Conservation (phyloP, 2,113 vertebrate species). For the Brachionichthys hirsutus region DNA sequence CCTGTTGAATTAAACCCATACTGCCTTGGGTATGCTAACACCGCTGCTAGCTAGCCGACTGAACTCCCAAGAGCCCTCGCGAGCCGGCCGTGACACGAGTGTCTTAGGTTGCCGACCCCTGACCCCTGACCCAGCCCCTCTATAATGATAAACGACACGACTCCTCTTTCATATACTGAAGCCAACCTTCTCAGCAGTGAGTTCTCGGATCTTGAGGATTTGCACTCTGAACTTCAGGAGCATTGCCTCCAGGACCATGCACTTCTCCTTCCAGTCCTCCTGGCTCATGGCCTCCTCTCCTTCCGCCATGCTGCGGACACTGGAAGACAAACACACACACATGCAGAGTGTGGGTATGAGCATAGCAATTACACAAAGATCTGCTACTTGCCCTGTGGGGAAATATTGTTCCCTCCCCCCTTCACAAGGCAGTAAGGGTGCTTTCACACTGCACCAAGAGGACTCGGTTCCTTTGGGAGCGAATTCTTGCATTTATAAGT, state of each 20-base stretch:
- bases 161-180: too few species aligned
- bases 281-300: constrained; percentile 80
- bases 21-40: too few species aligned
- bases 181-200: constrained; percentile 94
- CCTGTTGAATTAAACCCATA: too few species aligned
- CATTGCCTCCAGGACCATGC: constrained; percentile 89
- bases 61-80: too few species aligned
- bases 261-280: constrained; percentile 94
- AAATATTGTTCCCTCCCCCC: not conserved
- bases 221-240: constrained; percentile 95
- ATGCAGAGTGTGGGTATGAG: constrained; percentile 2
- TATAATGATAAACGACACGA: too few species aligned
- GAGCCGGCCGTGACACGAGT: too few species aligned
- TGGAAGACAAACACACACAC: constrained; percentile 29
- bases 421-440: not conserved
- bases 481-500: too few species aligned
- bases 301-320: constrained; percentile 81
- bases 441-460: too few species aligned
- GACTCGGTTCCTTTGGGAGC: too few species aligned
- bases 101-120: too few species aligned
- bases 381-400: not conserved
- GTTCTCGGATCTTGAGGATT: constrained; percentile 93
- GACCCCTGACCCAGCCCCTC: too few species aligned
- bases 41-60: too few species aligned
- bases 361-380: not conserved